A percentile compares a stretch with the other conserved stretches of the same genome.
Conservation (phyloP, 2,113 vertebrate species). For the Leptobrachium leishanense region DNA sequence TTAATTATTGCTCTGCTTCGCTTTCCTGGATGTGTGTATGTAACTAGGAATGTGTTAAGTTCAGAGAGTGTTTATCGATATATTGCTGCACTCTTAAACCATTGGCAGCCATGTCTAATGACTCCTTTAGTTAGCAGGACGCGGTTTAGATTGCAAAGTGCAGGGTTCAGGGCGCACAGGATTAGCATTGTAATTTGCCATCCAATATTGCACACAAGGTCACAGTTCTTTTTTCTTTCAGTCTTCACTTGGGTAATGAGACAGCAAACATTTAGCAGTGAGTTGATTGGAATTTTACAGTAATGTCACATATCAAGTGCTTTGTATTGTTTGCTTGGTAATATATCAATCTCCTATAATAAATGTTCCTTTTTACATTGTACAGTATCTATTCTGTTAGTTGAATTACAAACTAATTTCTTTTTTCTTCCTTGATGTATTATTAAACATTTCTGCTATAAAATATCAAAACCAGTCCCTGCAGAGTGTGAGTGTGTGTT, state of each 20-base stretch:
- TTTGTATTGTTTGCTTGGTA: neutral
- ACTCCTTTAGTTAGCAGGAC: neutral
- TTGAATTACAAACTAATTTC: neutral
- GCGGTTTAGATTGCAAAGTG: neutral
- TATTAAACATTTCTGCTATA: too few species aligned
- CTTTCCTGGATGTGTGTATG: neutral
- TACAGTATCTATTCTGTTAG: neutral
- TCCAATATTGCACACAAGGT: slow-evolving; percentile 16
- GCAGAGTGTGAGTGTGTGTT: too few species aligned
- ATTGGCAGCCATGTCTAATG: neutral
- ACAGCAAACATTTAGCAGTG: slow-evolving; percentile 13
- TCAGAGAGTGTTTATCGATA: neutral
- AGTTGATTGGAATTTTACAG: slow-evolving; percentile 8
- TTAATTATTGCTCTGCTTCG: neutral
- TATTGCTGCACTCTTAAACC: neutral
- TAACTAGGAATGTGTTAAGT: neutral
- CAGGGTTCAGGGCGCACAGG: neutral
- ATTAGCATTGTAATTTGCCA: slow-evolving; percentile 30
- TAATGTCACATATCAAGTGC: neutral
- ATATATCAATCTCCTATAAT: neutral
- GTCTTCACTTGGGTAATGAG: slow-evolving; percentile 37
- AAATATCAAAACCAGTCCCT: too few species aligned
- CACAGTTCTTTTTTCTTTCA: neutral
- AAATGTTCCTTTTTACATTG: neutral
- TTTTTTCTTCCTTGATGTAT: too few species aligned